Percentiles rank a stretch among this genome's conserved stretches.
These are phyloP conservation scores for Mustela nigripes DNA, from an alignment of 2,113 vertebrate genomes.

Conservation along the genomic window DNA sequence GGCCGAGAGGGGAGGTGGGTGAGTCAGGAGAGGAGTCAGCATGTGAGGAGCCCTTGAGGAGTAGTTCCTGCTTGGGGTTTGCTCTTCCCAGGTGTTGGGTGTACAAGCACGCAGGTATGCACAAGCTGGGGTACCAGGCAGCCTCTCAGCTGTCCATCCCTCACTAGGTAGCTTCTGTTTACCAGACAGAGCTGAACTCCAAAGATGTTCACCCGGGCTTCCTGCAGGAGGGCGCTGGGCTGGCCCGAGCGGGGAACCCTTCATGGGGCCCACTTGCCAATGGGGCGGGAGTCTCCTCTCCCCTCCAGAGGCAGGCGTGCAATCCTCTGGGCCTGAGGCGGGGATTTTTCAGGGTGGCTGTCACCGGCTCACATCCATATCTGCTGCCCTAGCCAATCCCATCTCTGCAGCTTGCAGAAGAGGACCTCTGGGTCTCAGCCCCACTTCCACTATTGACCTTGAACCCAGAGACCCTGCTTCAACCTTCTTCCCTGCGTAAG, in stretches of 20 bases:
- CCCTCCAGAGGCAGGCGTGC: neutral
- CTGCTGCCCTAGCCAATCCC: neutral
- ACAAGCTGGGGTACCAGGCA: neutral
- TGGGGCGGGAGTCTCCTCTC: neutral
- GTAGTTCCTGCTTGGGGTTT: neutral
- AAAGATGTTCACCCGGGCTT: neutral
- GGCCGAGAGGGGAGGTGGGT: fast-evolving
- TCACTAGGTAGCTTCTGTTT: neutral
- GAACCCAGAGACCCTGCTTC: neutral
- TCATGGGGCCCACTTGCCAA: neutral
- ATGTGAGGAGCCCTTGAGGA: neutral
- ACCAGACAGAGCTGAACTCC: neutral
- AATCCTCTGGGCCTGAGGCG: neutral
- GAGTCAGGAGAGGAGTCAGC: neutral
- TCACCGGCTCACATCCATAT: too few species aligned
- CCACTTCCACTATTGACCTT: neutral
- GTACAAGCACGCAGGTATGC: neutral
- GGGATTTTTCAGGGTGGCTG: neutral
- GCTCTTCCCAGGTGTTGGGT: fast-evolving
- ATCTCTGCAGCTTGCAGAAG: neutral
- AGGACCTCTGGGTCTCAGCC: neutral
- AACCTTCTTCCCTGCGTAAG: neutral
- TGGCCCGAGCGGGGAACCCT: too few species aligned
- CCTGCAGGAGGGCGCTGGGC: neutral
- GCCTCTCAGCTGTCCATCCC: neutral